These are phyloP conservation scores for Thalassarche chlororhynchos DNA, from an alignment of 2,113 vertebrate genomes.

Conservation along the genomic window DNA sequence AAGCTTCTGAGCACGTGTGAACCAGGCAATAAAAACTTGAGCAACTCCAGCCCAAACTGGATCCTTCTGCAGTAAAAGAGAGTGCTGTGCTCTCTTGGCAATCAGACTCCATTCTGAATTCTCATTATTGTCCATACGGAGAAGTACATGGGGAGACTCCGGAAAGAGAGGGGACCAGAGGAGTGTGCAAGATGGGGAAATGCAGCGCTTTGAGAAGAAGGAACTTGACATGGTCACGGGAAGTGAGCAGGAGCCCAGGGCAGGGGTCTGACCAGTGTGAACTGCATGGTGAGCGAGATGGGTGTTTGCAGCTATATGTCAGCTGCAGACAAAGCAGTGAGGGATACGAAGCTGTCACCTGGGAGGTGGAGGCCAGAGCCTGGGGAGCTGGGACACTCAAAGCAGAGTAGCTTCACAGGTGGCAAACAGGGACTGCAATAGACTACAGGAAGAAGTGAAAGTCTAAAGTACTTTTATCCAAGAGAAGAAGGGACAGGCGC, in stretches of 20 bases:
- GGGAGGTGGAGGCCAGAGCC: neutral
- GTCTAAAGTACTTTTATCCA: neutral
- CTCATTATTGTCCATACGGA: neutral
- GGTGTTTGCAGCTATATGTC: neutral
- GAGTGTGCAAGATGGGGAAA: neutral
- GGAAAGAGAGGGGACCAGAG: neutral
- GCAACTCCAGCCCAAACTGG: neutral
- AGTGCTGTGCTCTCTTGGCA: neutral
- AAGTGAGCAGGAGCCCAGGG: neutral
- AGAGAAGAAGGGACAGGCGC: neutral
- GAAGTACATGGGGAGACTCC: neutral
- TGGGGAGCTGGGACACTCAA: neutral
- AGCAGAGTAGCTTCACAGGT: neutral
- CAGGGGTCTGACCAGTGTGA: neutral
- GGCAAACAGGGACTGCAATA: neutral
- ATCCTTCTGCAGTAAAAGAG: neutral
- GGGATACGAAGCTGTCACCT: neutral
- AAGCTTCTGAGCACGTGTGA: neutral
- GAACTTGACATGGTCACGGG: neutral
- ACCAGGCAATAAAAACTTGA: neutral
- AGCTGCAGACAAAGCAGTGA: neutral
- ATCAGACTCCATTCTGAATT: neutral
- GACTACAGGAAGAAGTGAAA: neutral
- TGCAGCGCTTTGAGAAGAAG: fast-evolving
- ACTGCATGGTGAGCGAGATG: neutral